Percentiles rank a stretch among this genome's conserved stretches.
These are phyloP conservation scores for Perizoma flavofasciatum DNA, from an alignment of 2,888 invertebrate species.

Conservation along the genomic window DNA sequence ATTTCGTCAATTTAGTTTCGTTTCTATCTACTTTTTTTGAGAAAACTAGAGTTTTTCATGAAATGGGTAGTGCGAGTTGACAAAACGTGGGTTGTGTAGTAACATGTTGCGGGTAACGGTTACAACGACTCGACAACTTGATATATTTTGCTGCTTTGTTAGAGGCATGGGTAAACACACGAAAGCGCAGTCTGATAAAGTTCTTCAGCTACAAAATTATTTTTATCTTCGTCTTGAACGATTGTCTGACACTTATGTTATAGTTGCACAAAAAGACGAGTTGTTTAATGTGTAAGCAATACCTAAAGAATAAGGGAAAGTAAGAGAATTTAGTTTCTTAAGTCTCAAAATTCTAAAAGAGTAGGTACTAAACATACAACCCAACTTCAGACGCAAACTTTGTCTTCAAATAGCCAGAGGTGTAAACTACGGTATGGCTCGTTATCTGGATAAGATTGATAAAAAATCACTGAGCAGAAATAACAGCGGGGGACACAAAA, in stretches of 20 bases:
- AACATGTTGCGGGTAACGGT: constrained; percentile 62
- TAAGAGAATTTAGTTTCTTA: background rate
- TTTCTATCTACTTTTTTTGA: constrained; percentile 42
- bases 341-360: background rate
- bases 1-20: constrained; percentile 29
- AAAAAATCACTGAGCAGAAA: constrained; percentile 44
- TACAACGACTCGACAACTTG: constrained; percentile 71
- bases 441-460: constrained; percentile 45
- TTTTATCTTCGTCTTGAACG: constrained; percentile 67
- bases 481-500: constrained; percentile 50
- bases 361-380: background rate
- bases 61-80: constrained; percentile 61
- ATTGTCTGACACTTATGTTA: constrained; percentile 53
- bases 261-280: constrained; percentile 39
- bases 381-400: too few relatives aligned
- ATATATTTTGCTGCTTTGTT: constrained; percentile 77
- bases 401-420: background rate
- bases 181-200: constrained; percentile 61
- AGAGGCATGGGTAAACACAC: constrained; percentile 70
- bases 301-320: background rate
- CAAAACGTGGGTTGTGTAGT: constrained; percentile 67
- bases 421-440: constrained; percentile 4
- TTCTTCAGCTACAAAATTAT: constrained; percentile 67
- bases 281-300: constrained; percentile 30
- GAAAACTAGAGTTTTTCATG: constrained; percentile 48